A percentile compares a stretch with the other conserved stretches of the same genome.
Conservation (phyloP, 1,140 invertebrate genomes). For the Gryon sp. region DNA sequence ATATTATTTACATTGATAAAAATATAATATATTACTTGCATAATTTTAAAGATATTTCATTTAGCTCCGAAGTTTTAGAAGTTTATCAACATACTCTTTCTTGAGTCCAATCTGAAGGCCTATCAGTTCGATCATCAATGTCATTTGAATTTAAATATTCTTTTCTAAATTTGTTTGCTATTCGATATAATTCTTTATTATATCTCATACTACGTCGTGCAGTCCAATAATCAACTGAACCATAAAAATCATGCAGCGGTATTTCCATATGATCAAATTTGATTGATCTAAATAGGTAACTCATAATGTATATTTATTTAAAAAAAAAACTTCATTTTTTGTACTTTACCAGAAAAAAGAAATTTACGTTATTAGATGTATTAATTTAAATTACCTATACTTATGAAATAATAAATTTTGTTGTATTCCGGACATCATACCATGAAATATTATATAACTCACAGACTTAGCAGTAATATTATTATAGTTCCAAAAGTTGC, state of each 20-base stretch:
- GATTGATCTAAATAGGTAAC: slow-evolving; percentile 80
- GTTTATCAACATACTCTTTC: slow-evolving; percentile 83
- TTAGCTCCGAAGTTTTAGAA: no score
- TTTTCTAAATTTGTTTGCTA: slow-evolving; percentile 86
- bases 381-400: slow-evolving; percentile 68
- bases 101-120: slow-evolving; percentile 82
- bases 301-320: no score
- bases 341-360: no score
- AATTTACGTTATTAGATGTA: no score
- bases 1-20: slow-evolving; percentile 13
- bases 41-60: no score
- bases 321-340: no score
- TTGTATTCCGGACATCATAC: slow-evolving; percentile 84
- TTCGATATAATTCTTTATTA: slow-evolving; percentile 83
- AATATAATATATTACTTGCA: slow-evolving; percentile 33
- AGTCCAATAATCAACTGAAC: slow-evolving; percentile 90
- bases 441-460: slow-evolving; percentile 92
- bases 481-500: slow-evolving; percentile 83
- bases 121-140: slow-evolving; percentile 81
- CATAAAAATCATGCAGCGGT: slow-evolving; percentile 92
- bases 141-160: slow-evolving; percentile 86
- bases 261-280: slow-evolving; percentile 94
- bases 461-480: slow-evolving; percentile 83
- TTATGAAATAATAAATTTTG: slow-evolving; percentile 73
- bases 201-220: slow-evolving; percentile 96